Percentiles rank a stretch among this genome's conserved stretches.
Evolutionary conservation across 2,888 invertebrate species (phyloP).

Genomic region (Phengaris arion): DNA sequence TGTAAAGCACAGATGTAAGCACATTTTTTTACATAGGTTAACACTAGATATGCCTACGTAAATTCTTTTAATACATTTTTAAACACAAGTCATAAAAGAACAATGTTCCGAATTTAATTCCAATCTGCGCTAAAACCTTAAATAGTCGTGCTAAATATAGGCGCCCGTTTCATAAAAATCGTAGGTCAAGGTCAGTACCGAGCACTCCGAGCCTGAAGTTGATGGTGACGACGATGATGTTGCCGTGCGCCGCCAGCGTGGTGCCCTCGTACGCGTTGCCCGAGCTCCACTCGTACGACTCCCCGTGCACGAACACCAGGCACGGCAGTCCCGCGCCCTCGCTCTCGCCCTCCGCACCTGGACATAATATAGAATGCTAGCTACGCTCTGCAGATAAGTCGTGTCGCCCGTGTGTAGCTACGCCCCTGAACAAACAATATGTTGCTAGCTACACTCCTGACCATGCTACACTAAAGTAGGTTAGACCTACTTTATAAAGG

Average conservation of each 20-base stretch:
- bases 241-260: slow-evolving; percentile 94
- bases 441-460: no score
- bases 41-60: neutral
- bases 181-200: slow-evolving; percentile 68
- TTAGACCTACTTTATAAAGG: neutral
- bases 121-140: neutral
- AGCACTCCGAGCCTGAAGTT: slow-evolving; percentile 94
- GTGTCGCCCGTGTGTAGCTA: neutral
- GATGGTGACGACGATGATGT: slow-evolving; percentile 93
- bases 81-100: neutral
- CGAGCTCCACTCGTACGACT: slow-evolving; percentile 97
- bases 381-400: neutral
- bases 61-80: neutral
- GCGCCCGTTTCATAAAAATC: slow-evolving; percentile 34
- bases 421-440: neutral
- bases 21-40: no score
- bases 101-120: neutral
- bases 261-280: slow-evolving; percentile 99
- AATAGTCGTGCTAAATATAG: slow-evolving; percentile 18
- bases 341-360: slow-evolving; percentile 59
- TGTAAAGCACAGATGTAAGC: no score
- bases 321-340: slow-evolving; percentile 85
- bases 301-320: slow-evolving; percentile 94
- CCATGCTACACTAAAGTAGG: neutral
- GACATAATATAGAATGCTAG: slow-evolving; percentile 32